Conservation (phyloP, 2,113 vertebrate species). For the Uropsilus gracilis region DNA sequence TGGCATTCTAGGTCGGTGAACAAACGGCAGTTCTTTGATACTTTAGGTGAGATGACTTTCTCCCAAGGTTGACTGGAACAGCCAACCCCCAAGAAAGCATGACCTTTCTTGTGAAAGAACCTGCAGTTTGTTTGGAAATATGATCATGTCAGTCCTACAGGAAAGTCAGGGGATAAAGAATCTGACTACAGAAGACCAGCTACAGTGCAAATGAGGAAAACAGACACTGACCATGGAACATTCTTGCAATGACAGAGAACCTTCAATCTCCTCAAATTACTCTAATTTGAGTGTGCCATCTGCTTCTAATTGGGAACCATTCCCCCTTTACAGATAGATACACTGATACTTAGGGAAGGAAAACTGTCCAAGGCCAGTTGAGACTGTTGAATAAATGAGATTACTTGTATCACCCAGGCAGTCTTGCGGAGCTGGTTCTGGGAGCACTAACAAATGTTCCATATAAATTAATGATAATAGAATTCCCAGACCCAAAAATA, state of each 20-base stretch:
- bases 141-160: neutral
- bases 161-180: neutral
- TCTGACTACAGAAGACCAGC: neutral
- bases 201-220: neutral
- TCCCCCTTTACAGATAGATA: constrained; percentile 27
- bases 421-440: neutral
- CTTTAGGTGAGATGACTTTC: neutral
- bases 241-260: neutral
- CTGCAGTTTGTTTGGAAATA: neutral
- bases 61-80: neutral
- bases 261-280: neutral
- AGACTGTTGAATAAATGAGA: constrained; percentile 22
- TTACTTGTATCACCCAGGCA: neutral
- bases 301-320: constrained; percentile 39
- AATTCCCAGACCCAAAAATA: too few species aligned
- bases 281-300: neutral
- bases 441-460: too few species aligned
- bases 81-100: neutral
- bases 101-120: neutral
- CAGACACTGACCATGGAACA: neutral
- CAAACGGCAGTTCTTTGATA: neutral
- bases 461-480: too few species aligned
- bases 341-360: neutral
- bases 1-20: neutral
- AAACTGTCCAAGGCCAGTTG: constrained; percentile 40